phyloP scores from a whole-genome alignment of 2,113 vertebrate genomes.

The Papio anubis region DNA sequence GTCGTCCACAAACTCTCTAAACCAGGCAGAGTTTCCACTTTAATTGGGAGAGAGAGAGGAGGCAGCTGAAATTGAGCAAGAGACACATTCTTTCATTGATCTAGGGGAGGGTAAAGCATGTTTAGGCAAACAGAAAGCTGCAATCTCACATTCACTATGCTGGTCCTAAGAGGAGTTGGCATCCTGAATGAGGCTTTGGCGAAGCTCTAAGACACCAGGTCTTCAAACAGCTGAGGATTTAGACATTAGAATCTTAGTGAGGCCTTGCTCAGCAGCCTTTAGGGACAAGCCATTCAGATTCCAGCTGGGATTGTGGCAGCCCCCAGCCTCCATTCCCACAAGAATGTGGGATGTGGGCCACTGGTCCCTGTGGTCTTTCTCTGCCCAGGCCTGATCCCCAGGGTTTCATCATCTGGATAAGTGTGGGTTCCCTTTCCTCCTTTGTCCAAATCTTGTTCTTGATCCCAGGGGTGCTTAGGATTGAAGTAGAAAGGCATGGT shows the following conservation, averaged over 20 bases:
- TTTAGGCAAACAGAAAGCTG: slow-evolving; percentile 52
- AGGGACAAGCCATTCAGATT: background rate
- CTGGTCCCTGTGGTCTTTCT: background rate
- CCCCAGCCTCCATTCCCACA: background rate
- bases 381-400: background rate
- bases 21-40: background rate
- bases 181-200: background rate
- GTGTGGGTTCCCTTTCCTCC: background rate
- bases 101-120: slow-evolving; percentile 28
- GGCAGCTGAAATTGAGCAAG: slow-evolving; percentile 31
- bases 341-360: background rate
- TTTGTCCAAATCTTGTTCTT: slow-evolving; percentile 16
- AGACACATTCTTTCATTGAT: slow-evolving; percentile 12
- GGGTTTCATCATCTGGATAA: background rate
- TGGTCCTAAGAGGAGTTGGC: background rate
- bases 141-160: background rate
- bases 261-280: background rate
- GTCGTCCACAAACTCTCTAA: background rate
- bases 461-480: background rate
- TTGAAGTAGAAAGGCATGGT: background rate
- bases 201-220: background rate
- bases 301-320: background rate
- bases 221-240: slow-evolving; percentile 31
- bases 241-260: background rate
- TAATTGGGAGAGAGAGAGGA: slow-evolving; percentile 22